Percentiles rank a stretch among this genome's conserved stretches.
phyloP scores from a whole-genome alignment of 2,888 invertebrate species.

The Andricus curvator region DNA sequence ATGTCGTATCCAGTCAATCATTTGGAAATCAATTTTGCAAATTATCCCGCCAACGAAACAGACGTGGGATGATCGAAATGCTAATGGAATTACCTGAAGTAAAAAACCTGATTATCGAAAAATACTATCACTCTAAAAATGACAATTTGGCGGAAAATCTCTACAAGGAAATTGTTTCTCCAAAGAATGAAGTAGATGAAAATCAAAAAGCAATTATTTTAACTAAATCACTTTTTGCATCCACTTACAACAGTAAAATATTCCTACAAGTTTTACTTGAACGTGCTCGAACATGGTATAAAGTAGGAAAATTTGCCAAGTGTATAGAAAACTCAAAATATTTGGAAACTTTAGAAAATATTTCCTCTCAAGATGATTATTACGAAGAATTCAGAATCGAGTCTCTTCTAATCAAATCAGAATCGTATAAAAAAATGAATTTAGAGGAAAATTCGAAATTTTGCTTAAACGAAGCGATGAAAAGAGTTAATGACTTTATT shows the following conservation, averaged over 20 bases:
- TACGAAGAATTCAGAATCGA: constrained; percentile 57
- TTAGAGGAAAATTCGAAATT: constrained; percentile 50
- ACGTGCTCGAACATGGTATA: constrained; percentile 62
- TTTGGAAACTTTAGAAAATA: constrained; percentile 55
- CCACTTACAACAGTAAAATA: constrained; percentile 55
- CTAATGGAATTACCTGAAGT: constrained; percentile 61
- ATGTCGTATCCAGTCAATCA: constrained; percentile 54
- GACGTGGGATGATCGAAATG: constrained; percentile 65
- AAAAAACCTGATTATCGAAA: constrained; percentile 53
- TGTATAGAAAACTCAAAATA: constrained; percentile 67
- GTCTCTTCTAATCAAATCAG: constrained; percentile 61
- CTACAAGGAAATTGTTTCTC: constrained; percentile 50
- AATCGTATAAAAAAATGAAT: constrained; percentile 59
- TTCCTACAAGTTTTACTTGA: constrained; percentile 64
- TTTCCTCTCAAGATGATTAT: constrained; percentile 43
- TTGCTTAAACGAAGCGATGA: constrained; percentile 56
- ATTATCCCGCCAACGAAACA: constrained; percentile 60
- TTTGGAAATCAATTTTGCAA: constrained; percentile 55
- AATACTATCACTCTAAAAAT: constrained; percentile 64
- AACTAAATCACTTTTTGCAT: constrained; percentile 67
- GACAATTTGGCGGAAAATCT: constrained; percentile 59
- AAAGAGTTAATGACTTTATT: constrained; percentile 50
- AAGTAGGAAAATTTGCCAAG: constrained; percentile 55
- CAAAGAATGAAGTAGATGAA: constrained; percentile 34
- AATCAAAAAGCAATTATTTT: constrained; percentile 54